Percentiles rank a stretch among this genome's conserved stretches.
phyloP scores from a whole-genome alignment of 2,797 vertebrate genomes.

The Channallabes apus region DNA sequence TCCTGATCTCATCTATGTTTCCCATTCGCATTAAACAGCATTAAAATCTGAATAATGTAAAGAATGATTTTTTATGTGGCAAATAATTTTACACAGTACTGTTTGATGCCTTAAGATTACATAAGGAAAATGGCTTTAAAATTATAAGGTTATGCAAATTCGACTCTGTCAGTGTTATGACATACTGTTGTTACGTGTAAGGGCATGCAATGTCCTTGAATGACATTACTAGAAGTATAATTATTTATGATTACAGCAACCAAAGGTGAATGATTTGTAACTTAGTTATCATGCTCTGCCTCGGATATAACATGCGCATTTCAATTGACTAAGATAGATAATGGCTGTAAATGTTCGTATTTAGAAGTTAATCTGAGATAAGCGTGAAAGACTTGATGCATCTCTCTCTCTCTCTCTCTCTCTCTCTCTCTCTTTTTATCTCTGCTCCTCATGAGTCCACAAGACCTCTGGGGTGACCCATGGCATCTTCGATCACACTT shows the following conservation, averaged over 20 bases:
- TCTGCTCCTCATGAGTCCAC: no score
- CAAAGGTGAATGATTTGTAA: constrained; percentile 12
- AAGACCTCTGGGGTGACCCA: no score
- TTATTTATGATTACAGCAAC: not conserved
- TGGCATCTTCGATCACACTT: not conserved
- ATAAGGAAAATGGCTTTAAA: not conserved
- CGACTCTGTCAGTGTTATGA: not conserved
- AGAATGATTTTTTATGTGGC: not conserved
- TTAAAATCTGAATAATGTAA: no score
- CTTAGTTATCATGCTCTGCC: not conserved
- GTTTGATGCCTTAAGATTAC: not conserved
- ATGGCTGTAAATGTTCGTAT: not conserved
- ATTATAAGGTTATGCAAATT: not conserved
- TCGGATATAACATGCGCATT: not conserved
- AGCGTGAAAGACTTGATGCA: not conserved
- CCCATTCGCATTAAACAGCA: no score
- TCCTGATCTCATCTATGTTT: not conserved
- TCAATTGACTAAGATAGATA: not conserved
- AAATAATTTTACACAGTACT: not conserved
- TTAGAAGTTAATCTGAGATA: not conserved
- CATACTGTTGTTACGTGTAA: constrained; percentile 6
- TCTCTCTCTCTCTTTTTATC: no score
- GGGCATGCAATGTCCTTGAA: not conserved
- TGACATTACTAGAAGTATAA: not conserved
- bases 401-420: no score